Evolutionary conservation across 2,797 vertebrate genomes (phyloP).

Genomic region (Monodelphis domestica): DNA sequence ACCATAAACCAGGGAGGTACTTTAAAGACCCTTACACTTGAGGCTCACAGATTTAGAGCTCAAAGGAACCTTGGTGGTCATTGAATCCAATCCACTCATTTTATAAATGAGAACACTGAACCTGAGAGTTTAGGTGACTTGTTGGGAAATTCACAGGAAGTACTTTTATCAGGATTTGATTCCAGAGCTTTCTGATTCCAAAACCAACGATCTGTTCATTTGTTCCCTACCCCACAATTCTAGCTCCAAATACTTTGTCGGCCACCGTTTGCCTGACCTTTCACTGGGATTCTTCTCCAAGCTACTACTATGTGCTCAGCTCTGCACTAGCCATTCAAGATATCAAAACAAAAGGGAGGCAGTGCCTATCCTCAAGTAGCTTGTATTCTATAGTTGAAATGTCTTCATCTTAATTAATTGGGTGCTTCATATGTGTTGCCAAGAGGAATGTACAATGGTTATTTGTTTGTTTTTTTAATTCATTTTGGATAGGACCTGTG

Average conservation of each 20-base stretch:
- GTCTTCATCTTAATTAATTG: not conserved
- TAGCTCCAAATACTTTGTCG: not conserved
- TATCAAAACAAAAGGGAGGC: not conserved
- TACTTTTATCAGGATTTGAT: not conserved
- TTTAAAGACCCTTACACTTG: not conserved
- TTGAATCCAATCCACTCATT: too few species aligned
- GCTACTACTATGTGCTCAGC: not conserved
- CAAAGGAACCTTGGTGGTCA: not conserved
- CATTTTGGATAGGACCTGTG: not conserved
- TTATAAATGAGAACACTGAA: not conserved
- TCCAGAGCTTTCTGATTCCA: not conserved
- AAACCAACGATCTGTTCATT: not conserved
- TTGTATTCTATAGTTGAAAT: not conserved
- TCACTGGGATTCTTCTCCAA: not conserved
- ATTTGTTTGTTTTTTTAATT: not conserved
- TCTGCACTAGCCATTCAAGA: not conserved
- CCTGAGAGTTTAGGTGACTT: not conserved
- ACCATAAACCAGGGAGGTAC: not conserved
- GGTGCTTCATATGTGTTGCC: not conserved
- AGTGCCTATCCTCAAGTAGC: not conserved
- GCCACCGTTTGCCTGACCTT: not conserved
- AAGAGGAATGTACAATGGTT: not conserved
- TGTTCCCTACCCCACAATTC: not conserved
- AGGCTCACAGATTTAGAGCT: not conserved
- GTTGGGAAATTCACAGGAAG: not conserved